These are phyloP conservation scores for Stichodactyla helianthus DNA, from an alignment of 64 coral and sea anemone genomes.

Conservation along the genomic window DNA sequence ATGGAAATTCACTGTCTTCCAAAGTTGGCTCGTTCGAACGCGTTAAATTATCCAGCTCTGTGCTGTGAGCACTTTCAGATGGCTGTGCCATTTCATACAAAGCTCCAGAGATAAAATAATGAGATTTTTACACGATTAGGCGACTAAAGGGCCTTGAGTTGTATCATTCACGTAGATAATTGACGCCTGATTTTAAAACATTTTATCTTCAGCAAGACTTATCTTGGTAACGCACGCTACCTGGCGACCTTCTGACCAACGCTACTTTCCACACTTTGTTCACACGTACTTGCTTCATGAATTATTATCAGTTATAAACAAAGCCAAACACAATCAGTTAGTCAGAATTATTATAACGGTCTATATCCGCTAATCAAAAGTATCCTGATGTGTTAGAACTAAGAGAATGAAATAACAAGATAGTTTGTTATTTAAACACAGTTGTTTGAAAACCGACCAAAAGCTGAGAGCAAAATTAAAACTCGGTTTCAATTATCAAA, in stretches of 20 bases:
- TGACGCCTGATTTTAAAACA: neutral
- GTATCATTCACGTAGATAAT: neutral
- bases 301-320: neutral
- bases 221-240: neutral
- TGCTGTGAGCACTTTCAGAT: conserved; percentile 4
- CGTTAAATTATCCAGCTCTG: neutral
- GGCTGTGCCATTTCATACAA: neutral
- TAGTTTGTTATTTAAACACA: too few relatives aligned
- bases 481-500: too few relatives aligned
- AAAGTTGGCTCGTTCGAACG: neutral
- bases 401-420: too few relatives aligned
- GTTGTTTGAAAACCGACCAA: too few relatives aligned
- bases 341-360: neutral
- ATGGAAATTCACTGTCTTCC: conserved; percentile 15
- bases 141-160: neutral
- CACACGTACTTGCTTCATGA: neutral
- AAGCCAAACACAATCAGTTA: neutral
- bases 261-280: neutral
- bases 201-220: neutral
- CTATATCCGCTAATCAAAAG: neutral
- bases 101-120: neutral
- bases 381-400: neutral
- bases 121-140: neutral
- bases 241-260: neutral
- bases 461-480: too few relatives aligned